phyloP scores from a whole-genome alignment of 2,113 vertebrate species.

The Tragelaphus imberbis region DNA sequence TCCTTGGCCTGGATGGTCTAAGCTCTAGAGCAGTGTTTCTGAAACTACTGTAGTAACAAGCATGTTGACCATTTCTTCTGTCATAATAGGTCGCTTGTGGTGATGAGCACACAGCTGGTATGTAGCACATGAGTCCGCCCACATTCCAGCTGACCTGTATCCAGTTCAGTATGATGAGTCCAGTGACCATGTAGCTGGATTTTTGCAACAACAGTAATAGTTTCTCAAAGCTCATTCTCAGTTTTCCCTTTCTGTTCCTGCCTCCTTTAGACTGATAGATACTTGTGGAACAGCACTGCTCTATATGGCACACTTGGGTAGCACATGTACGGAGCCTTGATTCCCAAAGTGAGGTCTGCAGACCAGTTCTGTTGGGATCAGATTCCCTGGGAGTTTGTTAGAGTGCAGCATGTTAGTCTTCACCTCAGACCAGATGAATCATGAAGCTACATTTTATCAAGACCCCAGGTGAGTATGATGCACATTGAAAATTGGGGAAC shows the following conservation, averaged over 20 bases:
- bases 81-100: not conserved
- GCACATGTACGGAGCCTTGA: not conserved
- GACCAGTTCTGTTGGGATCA: not conserved
- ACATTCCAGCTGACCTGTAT: not conserved
- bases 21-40: not conserved
- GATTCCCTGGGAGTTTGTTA: not conserved
- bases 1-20: not conserved
- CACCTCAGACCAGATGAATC: not conserved
- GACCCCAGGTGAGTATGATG: not conserved
- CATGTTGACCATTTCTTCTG: not conserved
- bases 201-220: not conserved
- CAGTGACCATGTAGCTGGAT: not conserved
- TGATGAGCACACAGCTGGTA: not conserved
- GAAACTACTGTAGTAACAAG: not conserved
- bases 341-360: not conserved
- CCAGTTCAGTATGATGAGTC: not conserved
- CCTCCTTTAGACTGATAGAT: not conserved
- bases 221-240: not conserved
- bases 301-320: not conserved
- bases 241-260: not conserved
- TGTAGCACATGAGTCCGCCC: not conserved
- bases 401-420: not conserved
- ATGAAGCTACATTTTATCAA: not conserved
- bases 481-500: not conserved
- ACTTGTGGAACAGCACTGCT: not conserved